phyloP scores from a whole-genome alignment of 1,140 invertebrate species.

The Myzus persicae region DNA sequence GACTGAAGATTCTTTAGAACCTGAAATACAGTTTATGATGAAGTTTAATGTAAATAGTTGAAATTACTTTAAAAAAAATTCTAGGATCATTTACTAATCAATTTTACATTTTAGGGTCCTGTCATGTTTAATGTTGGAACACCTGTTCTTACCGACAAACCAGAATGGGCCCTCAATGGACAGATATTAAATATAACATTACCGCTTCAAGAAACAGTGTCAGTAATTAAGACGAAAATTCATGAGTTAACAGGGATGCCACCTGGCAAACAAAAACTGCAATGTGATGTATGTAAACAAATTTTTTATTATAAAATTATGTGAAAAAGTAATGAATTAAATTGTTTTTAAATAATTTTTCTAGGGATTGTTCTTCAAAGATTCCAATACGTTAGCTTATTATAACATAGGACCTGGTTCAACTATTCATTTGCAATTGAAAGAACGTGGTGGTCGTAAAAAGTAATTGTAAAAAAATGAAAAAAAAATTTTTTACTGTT shows the following conservation, averaged over 20 bases:
- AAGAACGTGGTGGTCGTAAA: conserved; percentile 97
- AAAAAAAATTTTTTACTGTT: neutral
- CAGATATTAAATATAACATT: conserved; percentile 84
- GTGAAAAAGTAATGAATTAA: neutral
- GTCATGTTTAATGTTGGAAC: conserved; percentile 81
- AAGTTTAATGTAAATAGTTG: conserved; percentile 66
- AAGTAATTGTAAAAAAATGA: conserved; percentile 73
- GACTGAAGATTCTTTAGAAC: conserved; percentile 91
- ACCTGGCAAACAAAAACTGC: conserved; percentile 90
- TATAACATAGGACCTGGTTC: conserved; percentile 91
- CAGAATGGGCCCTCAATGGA: conserved; percentile 96
- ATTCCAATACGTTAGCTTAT: conserved; percentile 92
- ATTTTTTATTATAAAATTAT: conserved; percentile 8
- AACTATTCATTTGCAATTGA: conserved; percentile 87
- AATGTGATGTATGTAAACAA: conserved; percentile 77
- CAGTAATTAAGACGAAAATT: conserved; percentile 73
- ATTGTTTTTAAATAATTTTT: conserved; percentile 63
- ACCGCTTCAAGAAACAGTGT: conserved; percentile 80
- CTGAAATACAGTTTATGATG: conserved; percentile 83
- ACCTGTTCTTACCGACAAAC: conserved; percentile 85
- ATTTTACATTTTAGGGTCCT: conserved; percentile 68
- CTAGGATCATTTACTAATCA: conserved; percentile 10
- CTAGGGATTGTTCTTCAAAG: conserved; percentile 97
- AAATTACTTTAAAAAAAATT: conserved; percentile 55
- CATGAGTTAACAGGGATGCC: conserved; percentile 60